Percentiles rank a stretch among this genome's conserved stretches.
These are phyloP conservation scores for Martes flavigula DNA, from an alignment of 2,797 vertebrate species.

Conservation along the genomic window DNA sequence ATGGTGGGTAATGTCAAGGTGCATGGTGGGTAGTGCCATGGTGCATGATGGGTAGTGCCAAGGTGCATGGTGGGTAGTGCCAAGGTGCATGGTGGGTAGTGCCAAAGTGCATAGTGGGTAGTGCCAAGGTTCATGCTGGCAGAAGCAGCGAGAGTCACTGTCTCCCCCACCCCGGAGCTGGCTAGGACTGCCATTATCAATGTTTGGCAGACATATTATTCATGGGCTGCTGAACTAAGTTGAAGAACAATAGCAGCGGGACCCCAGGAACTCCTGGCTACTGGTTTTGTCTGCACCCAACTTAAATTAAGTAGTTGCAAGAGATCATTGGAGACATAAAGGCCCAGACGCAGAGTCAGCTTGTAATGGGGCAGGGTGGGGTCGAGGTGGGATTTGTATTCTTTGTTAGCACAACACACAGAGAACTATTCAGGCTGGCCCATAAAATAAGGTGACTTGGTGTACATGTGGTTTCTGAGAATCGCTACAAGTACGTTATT, in stretches of 20 bases:
- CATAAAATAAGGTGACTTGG: neutral
- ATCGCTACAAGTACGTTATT: too few species aligned
- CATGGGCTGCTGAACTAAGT: slow-evolving; percentile 12
- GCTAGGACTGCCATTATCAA: neutral
- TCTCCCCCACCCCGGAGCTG: neutral
- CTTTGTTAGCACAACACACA: neutral
- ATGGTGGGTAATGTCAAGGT: too few species aligned
- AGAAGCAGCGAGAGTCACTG: neutral
- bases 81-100: too few species aligned
- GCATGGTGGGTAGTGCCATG: too few species aligned
- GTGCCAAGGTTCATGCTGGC: neutral
- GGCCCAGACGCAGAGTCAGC: neutral
- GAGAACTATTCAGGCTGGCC: neutral
- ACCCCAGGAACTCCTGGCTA: slow-evolving; percentile 22
- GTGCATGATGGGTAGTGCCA: too few species aligned
- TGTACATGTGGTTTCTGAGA: neutral
- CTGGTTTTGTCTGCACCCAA: slow-evolving; percentile 34
- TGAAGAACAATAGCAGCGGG: neutral
- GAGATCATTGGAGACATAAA: slow-evolving; percentile 58
- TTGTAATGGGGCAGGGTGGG: neutral
- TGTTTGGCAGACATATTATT: neutral
- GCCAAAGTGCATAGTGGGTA: accelerated
- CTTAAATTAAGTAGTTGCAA: slow-evolving; percentile 40
- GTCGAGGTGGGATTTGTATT: neutral
- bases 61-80: too few species aligned